Percentiles rank a stretch among this genome's conserved stretches.
phyloP scores from a whole-genome alignment of 2,888 invertebrate genomes.

The Platerodrilus igneus region DNA sequence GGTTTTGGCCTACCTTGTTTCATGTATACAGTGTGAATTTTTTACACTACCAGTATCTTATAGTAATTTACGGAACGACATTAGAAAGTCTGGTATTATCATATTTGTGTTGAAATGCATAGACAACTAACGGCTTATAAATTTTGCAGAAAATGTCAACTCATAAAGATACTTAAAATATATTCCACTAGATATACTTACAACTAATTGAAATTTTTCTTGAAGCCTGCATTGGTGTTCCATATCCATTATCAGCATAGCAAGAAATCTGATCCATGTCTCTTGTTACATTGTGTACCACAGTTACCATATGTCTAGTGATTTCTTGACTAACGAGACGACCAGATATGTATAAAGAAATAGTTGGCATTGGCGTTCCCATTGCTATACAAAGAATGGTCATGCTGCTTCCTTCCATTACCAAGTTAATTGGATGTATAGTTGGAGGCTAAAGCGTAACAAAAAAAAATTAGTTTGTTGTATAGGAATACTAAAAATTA shows the following conservation, averaged over 20 bases:
- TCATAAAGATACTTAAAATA: too few relatives aligned
- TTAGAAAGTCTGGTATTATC: too few relatives aligned
- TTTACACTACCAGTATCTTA: too few relatives aligned
- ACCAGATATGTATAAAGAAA: slow-evolving; percentile 76
- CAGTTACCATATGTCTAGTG: slow-evolving; percentile 80
- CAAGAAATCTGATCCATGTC: slow-evolving; percentile 85
- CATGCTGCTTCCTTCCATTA: slow-evolving; percentile 82
- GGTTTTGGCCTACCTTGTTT: too few relatives aligned
- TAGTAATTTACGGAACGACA: too few relatives aligned
- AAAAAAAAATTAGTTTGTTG: background rate
- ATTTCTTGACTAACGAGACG: slow-evolving; percentile 76
- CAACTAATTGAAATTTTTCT: slow-evolving; percentile 76
- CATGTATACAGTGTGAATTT: too few relatives aligned
- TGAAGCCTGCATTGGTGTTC: slow-evolving; percentile 81
- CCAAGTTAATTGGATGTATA: slow-evolving; percentile 76
- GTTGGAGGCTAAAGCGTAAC: slow-evolving; percentile 68
- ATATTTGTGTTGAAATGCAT: too few relatives aligned
- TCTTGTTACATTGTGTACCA: slow-evolving; percentile 77
- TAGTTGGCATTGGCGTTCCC: slow-evolving; percentile 81
- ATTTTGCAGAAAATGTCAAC: too few relatives aligned
- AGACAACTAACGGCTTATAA: too few relatives aligned
- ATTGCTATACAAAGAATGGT: slow-evolving; percentile 80
- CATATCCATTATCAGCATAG: slow-evolving; percentile 84
- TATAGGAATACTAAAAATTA: too few relatives aligned
- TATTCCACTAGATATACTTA: too few relatives aligned